A percentile compares a stretch with the other conserved stretches of the same genome.
Conservation (phyloP, 1,140 invertebrate species). For the Drosophila saltans region DNA sequence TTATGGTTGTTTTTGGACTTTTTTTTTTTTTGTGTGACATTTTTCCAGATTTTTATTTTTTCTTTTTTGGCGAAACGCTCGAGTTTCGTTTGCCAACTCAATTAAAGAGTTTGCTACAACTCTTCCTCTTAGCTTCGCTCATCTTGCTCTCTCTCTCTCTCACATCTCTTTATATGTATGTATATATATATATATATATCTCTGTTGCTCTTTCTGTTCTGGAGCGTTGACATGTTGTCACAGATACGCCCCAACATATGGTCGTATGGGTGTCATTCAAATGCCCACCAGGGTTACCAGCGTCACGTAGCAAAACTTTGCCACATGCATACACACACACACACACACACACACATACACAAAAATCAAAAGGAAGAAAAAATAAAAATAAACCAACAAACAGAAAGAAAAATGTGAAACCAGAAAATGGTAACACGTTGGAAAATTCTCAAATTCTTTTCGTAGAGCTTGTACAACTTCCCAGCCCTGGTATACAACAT, state of each 20-base stretch:
- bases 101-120: slow-evolving; percentile 31
- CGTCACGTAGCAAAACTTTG: not conserved
- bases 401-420: not conserved
- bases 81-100: slow-evolving; percentile 34
- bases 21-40: not conserved
- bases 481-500: too few relatives aligned
- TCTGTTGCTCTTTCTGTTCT: not conserved
- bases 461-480: too few relatives aligned
- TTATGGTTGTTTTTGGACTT: too few relatives aligned
- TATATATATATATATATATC: not conserved
- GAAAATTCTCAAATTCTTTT: not conserved
- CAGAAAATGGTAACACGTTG: not conserved
- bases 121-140: not conserved
- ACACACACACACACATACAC: slow-evolving; percentile 6
- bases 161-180: too few relatives aligned
- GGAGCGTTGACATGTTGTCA: slow-evolving; percentile 18
- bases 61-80: slow-evolving; percentile 13
- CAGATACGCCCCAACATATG: slow-evolving; percentile 18
- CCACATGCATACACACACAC: not conserved
- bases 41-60: slow-evolving; percentile 2
- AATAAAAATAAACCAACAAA: slow-evolving; percentile 14
- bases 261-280: slow-evolving; percentile 7
- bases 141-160: not conserved
- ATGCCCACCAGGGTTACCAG: slow-evolving; percentile 18
- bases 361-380: not conserved